These are phyloP conservation scores for Muschampia plurimacula DNA, from an alignment of 2,888 invertebrate species.

Conservation along the genomic window DNA sequence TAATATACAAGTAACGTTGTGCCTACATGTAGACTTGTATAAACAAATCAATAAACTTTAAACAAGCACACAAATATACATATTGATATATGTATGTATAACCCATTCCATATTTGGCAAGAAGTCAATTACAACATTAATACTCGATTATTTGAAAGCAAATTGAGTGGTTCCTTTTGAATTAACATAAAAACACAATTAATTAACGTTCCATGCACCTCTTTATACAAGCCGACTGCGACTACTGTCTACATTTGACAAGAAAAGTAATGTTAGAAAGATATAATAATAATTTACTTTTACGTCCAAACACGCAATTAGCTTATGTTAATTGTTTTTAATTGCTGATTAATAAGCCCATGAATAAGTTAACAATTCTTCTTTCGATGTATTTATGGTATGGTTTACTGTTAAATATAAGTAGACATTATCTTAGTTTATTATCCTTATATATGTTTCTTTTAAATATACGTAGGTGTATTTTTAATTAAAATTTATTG, in stretches of 20 bases:
- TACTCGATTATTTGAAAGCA: background rate
- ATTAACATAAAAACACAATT: slow-evolving; percentile 34
- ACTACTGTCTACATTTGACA: slow-evolving; percentile 29
- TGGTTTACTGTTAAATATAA: slow-evolving; percentile 13
- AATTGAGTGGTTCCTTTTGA: slow-evolving; percentile 10
- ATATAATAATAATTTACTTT: slow-evolving; percentile 28
- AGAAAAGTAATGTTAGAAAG: slow-evolving; percentile 23
- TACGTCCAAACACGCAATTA: slow-evolving; percentile 27
- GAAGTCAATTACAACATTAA: slow-evolving; percentile 8
- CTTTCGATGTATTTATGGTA: slow-evolving; percentile 28
- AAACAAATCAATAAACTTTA: background rate
- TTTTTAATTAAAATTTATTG: slow-evolving; percentile 12
- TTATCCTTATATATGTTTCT: background rate
- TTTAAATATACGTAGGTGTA: background rate
- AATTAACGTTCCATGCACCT: background rate
- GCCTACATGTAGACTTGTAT: background rate
- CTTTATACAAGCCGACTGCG: slow-evolving; percentile 19
- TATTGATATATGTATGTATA: background rate
- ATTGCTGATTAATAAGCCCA: slow-evolving; percentile 37
- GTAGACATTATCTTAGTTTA: slow-evolving; percentile 19
- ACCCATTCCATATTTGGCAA: slow-evolving; percentile 21
- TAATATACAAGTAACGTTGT: too few species aligned
- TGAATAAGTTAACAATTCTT: slow-evolving; percentile 30
- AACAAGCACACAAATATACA: background rate
- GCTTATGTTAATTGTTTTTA: slow-evolving; percentile 37